Percentiles rank a stretch among this genome's conserved stretches.
These are phyloP conservation scores for Rhyacophila evoluta DNA, from an alignment of 2,888 invertebrate species.

Conservation along the genomic window DNA sequence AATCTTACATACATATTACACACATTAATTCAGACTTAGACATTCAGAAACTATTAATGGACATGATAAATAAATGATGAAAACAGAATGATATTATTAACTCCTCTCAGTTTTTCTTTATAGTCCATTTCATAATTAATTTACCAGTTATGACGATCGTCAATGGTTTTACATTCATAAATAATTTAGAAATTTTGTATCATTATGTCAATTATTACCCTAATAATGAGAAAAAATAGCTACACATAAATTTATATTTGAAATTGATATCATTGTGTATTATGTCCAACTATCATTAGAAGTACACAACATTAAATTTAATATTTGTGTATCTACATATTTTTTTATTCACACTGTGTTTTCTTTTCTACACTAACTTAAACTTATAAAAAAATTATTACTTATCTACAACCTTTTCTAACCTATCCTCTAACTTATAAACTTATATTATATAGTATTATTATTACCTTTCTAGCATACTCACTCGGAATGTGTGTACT, in stretches of 20 bases:
- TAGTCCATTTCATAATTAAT: no score
- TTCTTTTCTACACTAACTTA: slow-evolving; percentile 20
- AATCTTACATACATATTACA: no score
- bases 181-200: slow-evolving; percentile 40
- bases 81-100: no score
- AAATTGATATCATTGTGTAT: slow-evolving; percentile 5
- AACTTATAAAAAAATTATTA: slow-evolving; percentile 20
- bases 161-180: not conserved
- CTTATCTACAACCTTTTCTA: slow-evolving; percentile 39
- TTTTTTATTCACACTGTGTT: slow-evolving; percentile 28
- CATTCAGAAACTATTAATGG: not conserved
- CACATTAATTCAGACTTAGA: not conserved
- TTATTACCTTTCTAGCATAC: slow-evolving; percentile 43
- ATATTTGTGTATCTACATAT: slow-evolving; percentile 10
- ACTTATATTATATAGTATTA: slow-evolving; percentile 37
- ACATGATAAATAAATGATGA: no score
- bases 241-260: slow-evolving; percentile 16
- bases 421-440: slow-evolving; percentile 35
- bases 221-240: slow-evolving; percentile 40
- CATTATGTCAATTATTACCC: slow-evolving; percentile 53
- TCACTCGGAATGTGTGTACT: slow-evolving; percentile 45
- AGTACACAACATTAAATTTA: not conserved
- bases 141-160: no score
- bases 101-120: no score
- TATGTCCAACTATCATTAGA: slow-evolving; percentile 24